Evolutionary conservation across 2,797 vertebrate species (phyloP), one percentile per base, ranked within the genome.

Genomic region (Diplodus sargus): DNA sequence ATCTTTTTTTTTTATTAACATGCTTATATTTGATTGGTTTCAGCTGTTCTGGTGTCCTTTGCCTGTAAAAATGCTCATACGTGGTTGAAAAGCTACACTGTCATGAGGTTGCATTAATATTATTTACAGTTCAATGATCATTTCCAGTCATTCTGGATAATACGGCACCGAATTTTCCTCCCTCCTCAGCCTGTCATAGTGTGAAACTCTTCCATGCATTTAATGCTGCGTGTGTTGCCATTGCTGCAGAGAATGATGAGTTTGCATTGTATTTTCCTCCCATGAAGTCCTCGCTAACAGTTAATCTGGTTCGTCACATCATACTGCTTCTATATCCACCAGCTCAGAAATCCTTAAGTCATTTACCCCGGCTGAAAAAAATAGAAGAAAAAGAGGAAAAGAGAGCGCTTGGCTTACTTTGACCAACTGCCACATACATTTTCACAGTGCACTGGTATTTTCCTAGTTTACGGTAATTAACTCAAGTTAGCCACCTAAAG

Each of bases 261-360:
- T 85, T 71, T 18, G 2, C 68, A 30, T 64, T 68, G 74, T 73
- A 65, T 81, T 79, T 80, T 84, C 84, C 79, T 82, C 69, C 74
- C 74, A 59, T 83, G 76, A 90, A 92, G 89, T 87, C 80, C 82
- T 57, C 20, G 74, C 87, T 70, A 82, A 84, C 68, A n/a, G 78
- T 61, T 94, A 94, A 95, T 95, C 93, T 85, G 60, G 87, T 94
- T 94, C 91, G 94, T 92, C 88, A 93, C 91, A 90, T 91, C 80
- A 90, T 82, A 90, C 80, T 89, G 87, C 68, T 87, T 89, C 82
- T 85, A 87, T 74, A 90, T 86, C 90, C 86, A 85, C 81, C 81
- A 85, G 79, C 88, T 87, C 85, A 74, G 70, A 93, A 94, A 94
- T 93, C 91, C 90, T 83, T 78, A 54, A 92, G 85, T 93, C 82